These are phyloP conservation scores for Anas platyrhynchos DNA, from an alignment of 2,113 vertebrate species.

Conservation along the genomic window DNA sequence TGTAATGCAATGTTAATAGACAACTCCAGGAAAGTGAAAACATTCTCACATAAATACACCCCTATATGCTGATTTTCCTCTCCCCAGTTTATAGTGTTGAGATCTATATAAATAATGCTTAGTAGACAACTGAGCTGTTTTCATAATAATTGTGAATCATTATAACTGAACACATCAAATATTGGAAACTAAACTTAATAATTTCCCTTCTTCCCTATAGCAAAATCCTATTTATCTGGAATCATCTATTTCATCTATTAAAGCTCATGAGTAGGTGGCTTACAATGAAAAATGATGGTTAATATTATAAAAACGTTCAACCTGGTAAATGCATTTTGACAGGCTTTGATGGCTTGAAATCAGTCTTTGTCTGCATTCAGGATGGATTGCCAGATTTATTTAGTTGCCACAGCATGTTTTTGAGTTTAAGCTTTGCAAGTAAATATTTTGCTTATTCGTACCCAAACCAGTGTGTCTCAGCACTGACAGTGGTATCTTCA, in stretches of 20 bases:
- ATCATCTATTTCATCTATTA: conserved; percentile 40
- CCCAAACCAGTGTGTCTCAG: conserved; percentile 11
- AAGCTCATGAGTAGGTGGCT: conserved; percentile 55
- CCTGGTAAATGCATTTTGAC: conserved; percentile 57
- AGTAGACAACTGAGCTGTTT: not conserved
- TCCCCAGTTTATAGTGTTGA: not conserved
- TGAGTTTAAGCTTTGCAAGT: conserved; percentile 37
- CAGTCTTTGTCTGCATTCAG: conserved; percentile 23
- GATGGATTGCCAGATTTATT: conserved; percentile 41
- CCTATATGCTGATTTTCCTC: not conserved
- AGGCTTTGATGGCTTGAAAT: conserved; percentile 60
- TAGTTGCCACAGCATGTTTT: conserved; percentile 49
- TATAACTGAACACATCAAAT: not conserved
- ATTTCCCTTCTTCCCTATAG: not conserved
- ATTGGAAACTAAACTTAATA: conserved; percentile 13
- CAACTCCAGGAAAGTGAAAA: not conserved
- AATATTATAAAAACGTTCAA: conserved; percentile 34
- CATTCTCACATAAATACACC: not conserved
- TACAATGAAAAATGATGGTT: conserved; percentile 54
- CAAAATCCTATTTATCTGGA: conserved; percentile 50
- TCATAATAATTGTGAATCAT: conserved; percentile 9
- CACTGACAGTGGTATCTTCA: conserved; percentile 8
- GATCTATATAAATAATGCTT: not conserved
- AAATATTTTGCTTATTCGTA: conserved; percentile 63
- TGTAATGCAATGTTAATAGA: not conserved